Base-by-base conservation (phyloP, 2,888 invertebrate genomes). In the Ormyrus thymus region DNA sequence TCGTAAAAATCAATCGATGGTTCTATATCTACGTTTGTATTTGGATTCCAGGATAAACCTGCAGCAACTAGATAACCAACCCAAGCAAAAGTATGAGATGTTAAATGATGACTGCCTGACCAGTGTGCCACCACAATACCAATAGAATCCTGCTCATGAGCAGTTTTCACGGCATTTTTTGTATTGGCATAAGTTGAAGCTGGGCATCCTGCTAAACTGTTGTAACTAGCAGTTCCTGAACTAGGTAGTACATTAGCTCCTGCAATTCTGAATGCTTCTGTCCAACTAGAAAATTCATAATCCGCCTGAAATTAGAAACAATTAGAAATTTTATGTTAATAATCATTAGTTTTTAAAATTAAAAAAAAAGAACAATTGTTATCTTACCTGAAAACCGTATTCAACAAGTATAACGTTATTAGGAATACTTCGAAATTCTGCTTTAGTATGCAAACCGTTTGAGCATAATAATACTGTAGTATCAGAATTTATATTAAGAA, bases 141-240 rank as follows among this genome's bases (percentile, higher is more conserved):
- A 50, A 92, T 87, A 5, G 91, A 86, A 85, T 91, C 88, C 80
- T 92, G 91, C 9, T 91, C 90, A 1, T 90, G 85, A 6, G 92
- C 92, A 77, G 92, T 91, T 83, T 91, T 90, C 59, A 92, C 89
- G 7, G 92, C 92, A 83, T 91, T 91, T 83, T 90, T 92, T 61
- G 93, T 91, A 84, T 93, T 93, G 15, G 91, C 91, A 10, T 92
- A 89, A 7, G 93, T 92, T 13, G 92, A 93, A 78, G 93, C 93
- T 1, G 93, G 93, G 87, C 92, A 92, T 8, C 93, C 93, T 7
- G 92, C 92, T 68, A 93, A 86, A 84, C 92, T 92, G 85, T 92
- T 92, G 90, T 93, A 93, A 78, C 92, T 92, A 56, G 93, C 92
- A 46, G 93, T 93, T 29, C 93, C 93, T 43, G 92, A 92, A 83